Evolutionary conservation across 2,888 invertebrate genomes (phyloP).

Genomic region (Dynastes hyllus): DNA sequence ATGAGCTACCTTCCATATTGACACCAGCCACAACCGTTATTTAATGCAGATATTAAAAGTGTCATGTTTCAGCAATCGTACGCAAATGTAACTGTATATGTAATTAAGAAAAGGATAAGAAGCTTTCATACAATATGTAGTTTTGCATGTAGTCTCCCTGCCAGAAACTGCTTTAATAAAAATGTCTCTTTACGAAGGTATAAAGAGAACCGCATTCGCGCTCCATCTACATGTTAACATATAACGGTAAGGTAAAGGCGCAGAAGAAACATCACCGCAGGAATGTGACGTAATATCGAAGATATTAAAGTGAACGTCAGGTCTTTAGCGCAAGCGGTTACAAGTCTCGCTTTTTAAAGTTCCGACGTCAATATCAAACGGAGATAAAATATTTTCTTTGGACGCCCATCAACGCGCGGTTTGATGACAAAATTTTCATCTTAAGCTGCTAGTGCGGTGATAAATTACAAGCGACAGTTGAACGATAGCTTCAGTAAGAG

Average conservation of each 20-base stretch:
- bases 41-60: no score
- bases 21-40: no score
- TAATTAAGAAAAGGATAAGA: no score
- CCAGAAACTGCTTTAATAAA: conserved; percentile 27
- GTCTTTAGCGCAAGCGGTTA: background rate
- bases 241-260: conserved; percentile 11
- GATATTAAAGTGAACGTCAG: conserved; percentile 6
- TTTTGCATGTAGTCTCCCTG: conserved; percentile 17
- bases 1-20: no score
- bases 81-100: no score
- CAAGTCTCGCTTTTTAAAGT: conserved; percentile 3
- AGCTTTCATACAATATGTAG: background rate
- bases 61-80: no score
- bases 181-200: conserved; percentile 27
- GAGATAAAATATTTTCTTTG: background rate
- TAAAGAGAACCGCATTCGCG: conserved; percentile 26
- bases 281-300: conserved; percentile 22
- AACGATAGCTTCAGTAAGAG: no score
- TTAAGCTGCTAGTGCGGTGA: no score
- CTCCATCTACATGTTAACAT: conserved; percentile 3
- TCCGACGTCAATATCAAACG: conserved; percentile 4
- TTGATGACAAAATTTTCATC: no score
- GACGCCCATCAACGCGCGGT: background rate
- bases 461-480: no score
- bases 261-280: background rate